Conservation (phyloP, 2,797 vertebrate species). For the Okamejei kenojei region DNA sequence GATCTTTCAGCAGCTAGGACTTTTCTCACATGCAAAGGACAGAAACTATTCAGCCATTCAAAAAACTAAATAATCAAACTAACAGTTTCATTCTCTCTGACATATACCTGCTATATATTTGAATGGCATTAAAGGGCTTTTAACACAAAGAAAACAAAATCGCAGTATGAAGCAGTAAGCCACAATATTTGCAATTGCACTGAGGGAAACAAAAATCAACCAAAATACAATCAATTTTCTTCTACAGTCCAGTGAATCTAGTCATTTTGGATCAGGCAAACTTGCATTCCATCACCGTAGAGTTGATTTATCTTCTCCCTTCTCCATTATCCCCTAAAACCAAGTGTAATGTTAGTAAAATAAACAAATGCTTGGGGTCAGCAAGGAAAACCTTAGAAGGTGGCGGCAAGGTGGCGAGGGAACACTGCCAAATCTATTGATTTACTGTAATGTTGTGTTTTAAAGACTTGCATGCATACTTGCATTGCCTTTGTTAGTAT, state of each 20-base stretch:
- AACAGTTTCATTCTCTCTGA: neutral
- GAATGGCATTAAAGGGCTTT: neutral
- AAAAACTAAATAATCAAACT: conserved; percentile 2
- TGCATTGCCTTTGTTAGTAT: conserved; percentile 28
- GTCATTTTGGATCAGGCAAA: conserved; percentile 22
- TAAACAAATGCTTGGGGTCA: neutral
- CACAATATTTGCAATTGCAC: conserved; percentile 10
- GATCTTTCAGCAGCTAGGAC: neutral
- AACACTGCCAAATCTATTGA: neutral
- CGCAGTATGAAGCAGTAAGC: neutral
- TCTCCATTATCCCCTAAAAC: neutral
- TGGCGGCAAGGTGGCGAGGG: neutral
- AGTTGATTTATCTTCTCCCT: neutral
- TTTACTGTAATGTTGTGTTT: neutral
- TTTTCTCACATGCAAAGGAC: neutral
- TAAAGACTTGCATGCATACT: conserved; percentile 36
- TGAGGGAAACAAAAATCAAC: neutral
- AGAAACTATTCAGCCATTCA: neutral
- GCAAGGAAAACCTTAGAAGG: conserved; percentile 2
- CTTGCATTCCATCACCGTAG: neutral
- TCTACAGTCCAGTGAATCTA: conserved; percentile 6
- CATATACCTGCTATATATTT: neutral
- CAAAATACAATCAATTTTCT: neutral
- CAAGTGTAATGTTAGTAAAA: conserved; percentile 23
- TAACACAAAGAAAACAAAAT: neutral